Base-by-base conservation (phyloP, 2,888 invertebrate genomes). In the Seladonia tumulorum region DNA sequence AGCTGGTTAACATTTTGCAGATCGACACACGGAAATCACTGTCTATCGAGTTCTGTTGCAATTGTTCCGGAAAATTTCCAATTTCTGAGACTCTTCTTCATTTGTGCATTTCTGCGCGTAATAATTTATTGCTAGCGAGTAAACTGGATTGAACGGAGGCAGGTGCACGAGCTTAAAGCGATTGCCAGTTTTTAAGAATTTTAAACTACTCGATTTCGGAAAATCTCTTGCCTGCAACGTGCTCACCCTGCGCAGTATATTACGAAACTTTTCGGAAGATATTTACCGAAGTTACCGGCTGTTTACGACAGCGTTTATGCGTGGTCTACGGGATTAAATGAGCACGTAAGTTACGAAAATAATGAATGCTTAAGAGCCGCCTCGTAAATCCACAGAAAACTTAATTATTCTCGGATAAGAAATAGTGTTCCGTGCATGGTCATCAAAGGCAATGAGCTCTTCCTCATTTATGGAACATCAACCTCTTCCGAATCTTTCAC, bases 281-380 rank as follows among this genome's bases (percentile, higher is more conserved):
- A 82, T 80, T 80, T 73, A 66, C 73, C 35, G 45, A 57, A 68
- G 68, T 80, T 82, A 68, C 73, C 70, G 16, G 29, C 81, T 82
- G 73, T 80, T 80, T 80, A 82, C 73, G 73, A 57, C 68, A 47
- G 18, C 73, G 45, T 80, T 79, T 80, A 79, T 73, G n/a, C 73
- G n/a, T 68, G 45, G 49, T 68, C 25, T n/a, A 25, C n/a, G 57
- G 57, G 57, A 68, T 80, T 80, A 82, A 82, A 70, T 53, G 57
- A 68, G 68, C 47, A 74, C 72, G 53, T 39, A n/a, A 79, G 39
- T 79, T 81, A 72, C 25, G 81, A 45, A 66, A 57, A 57, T 73
- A 74, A 82, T 39, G 80, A 82, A 73, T 66, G 53, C 73, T 70
- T 47, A 73, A 53, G 80, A 29, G 18, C 29, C n/a, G 8, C 29